A percentile compares a stretch with the other conserved stretches of the same genome.
These are phyloP conservation scores for Trachelus iudaicus DNA, from an alignment of 2,888 invertebrate genomes.

Conservation along the genomic window DNA sequence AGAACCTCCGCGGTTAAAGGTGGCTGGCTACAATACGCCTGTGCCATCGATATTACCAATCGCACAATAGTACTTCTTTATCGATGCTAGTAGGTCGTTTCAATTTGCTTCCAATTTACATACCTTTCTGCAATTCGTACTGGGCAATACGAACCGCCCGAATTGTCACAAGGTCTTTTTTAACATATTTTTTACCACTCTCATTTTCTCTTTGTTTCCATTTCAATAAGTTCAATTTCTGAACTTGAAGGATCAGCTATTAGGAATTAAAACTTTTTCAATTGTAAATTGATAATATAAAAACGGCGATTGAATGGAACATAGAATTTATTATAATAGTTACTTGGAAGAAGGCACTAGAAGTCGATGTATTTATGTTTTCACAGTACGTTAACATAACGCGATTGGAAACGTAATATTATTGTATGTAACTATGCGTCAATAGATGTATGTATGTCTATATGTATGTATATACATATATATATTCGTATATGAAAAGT, in stretches of 20 bases:
- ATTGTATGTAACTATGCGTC: neutral
- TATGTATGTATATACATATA: neutral
- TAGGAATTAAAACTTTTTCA: neutral
- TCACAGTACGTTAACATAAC: neutral
- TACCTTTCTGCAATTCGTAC: neutral
- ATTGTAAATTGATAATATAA: neutral
- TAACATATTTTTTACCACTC: neutral
- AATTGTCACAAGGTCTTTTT: constrained; percentile 9
- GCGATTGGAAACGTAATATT: too few species aligned
- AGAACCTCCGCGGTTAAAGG: constrained; percentile 23
- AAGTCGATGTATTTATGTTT: constrained; percentile 21
- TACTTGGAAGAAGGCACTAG: constrained; percentile 29
- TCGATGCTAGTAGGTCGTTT: constrained; percentile 16
- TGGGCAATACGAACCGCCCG: neutral
- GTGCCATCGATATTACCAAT: constrained; percentile 9
- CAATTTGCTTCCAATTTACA: constrained; percentile 8
- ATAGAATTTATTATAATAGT: neutral
- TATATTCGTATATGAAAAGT: neutral
- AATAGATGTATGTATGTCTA: neutral
- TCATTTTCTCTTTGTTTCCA: neutral
- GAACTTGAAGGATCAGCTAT: neutral
- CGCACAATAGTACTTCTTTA: constrained; percentile 20
- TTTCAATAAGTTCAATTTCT: neutral
- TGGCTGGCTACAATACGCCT: constrained; percentile 20
- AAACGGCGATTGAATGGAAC: neutral